Evolutionary conservation across 2,888 invertebrate species (phyloP).

Genomic region (Pasiphila rectangulata): DNA sequence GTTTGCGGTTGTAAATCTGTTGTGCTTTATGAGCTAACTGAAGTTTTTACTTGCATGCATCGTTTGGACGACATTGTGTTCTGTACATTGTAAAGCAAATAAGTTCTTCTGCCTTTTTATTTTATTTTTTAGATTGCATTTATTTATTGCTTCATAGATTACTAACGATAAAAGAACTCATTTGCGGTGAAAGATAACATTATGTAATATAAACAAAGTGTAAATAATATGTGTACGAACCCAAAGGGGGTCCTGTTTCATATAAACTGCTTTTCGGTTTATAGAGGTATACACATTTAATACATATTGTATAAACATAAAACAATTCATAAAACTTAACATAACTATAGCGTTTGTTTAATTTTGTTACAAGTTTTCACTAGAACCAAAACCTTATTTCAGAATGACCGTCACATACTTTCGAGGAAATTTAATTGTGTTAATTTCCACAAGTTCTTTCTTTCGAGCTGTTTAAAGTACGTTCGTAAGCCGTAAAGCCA

Average conservation of each 20-base stretch:
- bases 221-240: too few relatives aligned
- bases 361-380: slow-evolving; percentile 1
- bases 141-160: too few relatives aligned
- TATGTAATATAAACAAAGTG: too few relatives aligned
- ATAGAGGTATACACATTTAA: too few relatives aligned
- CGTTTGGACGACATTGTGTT: slow-evolving; percentile 5
- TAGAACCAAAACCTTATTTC: not conserved
- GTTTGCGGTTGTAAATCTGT: slow-evolving; percentile 14
- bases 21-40: slow-evolving; percentile 15
- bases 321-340: too few relatives aligned
- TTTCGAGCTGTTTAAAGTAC: slow-evolving; percentile 19
- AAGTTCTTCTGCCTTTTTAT: not conserved
- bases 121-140: too few relatives aligned
- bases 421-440: slow-evolving; percentile 11
- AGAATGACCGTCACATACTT: not conserved
- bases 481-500: slow-evolving; percentile 31
- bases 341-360: too few relatives aligned
- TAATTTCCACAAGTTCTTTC: slow-evolving; percentile 21
- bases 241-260: too few relatives aligned
- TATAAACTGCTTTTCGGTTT: too few relatives aligned
- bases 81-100: not conserved
- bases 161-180: too few relatives aligned
- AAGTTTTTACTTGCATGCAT: slow-evolving; percentile 8
- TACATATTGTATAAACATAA: too few relatives aligned
- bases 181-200: too few relatives aligned